A percentile compares a stretch with the other conserved stretches of the same genome.
phyloP scores from a whole-genome alignment of 2,113 vertebrate genomes.

The Scomber scombrus region DNA sequence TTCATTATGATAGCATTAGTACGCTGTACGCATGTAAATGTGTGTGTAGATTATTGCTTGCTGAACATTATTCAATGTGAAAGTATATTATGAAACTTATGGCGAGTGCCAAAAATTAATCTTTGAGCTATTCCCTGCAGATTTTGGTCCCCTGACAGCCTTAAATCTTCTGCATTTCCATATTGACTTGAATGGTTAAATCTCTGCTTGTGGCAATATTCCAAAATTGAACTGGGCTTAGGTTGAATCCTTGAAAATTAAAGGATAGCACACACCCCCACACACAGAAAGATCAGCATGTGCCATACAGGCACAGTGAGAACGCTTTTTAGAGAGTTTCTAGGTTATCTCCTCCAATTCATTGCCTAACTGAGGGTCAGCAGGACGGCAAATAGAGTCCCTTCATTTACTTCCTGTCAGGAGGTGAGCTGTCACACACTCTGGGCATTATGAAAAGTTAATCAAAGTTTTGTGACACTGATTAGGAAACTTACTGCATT shows the following conservation, averaged over 20 bases:
- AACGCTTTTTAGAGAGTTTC: constrained; percentile 17
- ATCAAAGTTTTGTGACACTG: neutral
- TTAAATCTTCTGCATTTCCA: constrained; percentile 26
- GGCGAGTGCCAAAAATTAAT: constrained; percentile 5
- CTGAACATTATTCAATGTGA: constrained; percentile 8
- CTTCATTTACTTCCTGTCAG: constrained; percentile 15
- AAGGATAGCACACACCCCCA: neutral
- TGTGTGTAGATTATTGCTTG: constrained; percentile 1
- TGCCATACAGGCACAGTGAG: neutral
- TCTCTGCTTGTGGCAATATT: constrained; percentile 43
- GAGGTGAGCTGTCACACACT: neutral
- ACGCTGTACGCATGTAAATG: neutral
- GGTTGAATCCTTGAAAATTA: constrained; percentile 22
- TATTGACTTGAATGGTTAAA: neutral
- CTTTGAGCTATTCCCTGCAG: constrained; percentile 11
- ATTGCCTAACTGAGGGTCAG: constrained; percentile 11
- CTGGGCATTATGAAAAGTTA: constrained; percentile 3
- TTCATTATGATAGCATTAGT: constrained; percentile 2
- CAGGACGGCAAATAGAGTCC: constrained; percentile 3
- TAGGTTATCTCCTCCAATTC: constrained; percentile 22
- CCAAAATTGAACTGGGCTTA: constrained; percentile 23
- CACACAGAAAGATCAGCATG: constrained; percentile 2
- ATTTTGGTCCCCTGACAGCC: constrained; percentile 5
- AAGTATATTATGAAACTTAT: constrained; percentile 12
- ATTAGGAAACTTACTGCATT: constrained; percentile 4